Conservation (phyloP, 2,888 invertebrate genomes). For the Cantharis flavilabris region DNA sequence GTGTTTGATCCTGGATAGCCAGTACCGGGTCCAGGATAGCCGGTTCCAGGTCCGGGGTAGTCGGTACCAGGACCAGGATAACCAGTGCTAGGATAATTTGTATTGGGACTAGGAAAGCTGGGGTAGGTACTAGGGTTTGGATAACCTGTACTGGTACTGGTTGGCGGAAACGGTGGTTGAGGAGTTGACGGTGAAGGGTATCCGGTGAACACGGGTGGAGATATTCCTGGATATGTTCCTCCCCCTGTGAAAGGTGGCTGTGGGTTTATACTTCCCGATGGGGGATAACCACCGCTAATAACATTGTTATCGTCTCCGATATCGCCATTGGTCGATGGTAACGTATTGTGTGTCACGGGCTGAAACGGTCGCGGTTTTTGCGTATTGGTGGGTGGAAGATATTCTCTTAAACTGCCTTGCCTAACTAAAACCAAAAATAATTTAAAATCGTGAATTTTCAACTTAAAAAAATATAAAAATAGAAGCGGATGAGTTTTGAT, state of each 20-base stretch:
- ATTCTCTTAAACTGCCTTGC: constrained; percentile 61
- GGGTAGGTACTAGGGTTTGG: constrained; percentile 25
- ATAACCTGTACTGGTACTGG: constrained; percentile 2
- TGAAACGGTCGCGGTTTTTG: constrained; percentile 75
- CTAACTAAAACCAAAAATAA: constrained; percentile 60
- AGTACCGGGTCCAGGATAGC: neutral
- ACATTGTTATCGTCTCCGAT: constrained; percentile 31
- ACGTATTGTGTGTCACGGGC: constrained; percentile 49
- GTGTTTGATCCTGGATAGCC: constrained; percentile 18
- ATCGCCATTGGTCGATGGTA: neutral
- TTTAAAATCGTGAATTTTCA: constrained; percentile 37
- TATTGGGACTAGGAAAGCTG: constrained; percentile 28
- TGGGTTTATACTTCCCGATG: constrained; percentile 48
- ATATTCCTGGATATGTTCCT: constrained; percentile 32
- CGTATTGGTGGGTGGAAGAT: constrained; percentile 64
- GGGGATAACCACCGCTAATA: constrained; percentile 39
- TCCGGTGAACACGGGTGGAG: constrained; percentile 31
- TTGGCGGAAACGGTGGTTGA: neutral
- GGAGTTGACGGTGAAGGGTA: constrained; percentile 21
- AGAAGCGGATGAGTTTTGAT: neutral
- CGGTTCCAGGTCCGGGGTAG: neutral
- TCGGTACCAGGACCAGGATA: constrained; percentile 12
- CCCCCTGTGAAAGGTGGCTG: constrained; percentile 48
- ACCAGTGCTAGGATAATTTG: constrained; percentile 27
- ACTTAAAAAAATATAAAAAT: neutral